A percentile compares a stretch with the other conserved stretches of the same genome.
Conservation (phyloP, 2,113 vertebrate genomes). For the Cromileptes altivelis region DNA sequence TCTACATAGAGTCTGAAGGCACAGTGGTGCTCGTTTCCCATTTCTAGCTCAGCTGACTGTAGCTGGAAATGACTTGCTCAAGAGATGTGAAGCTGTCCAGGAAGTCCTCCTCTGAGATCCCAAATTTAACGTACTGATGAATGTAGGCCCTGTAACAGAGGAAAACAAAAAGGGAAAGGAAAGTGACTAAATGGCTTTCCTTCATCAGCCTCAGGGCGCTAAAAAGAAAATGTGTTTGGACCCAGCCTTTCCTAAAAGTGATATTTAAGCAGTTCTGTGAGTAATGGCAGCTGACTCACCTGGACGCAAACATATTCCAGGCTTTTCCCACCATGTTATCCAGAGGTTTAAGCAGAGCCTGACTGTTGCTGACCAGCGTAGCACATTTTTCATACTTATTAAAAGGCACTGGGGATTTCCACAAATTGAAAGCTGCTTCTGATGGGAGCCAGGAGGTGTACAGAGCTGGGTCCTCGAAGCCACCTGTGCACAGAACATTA, state of each 20-base stretch:
- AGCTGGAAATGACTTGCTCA: constrained; percentile 96
- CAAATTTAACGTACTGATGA: constrained; percentile 94
- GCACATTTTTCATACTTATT: constrained; percentile 95
- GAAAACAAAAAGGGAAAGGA: neutral
- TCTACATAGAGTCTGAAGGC: neutral
- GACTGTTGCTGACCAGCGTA: constrained; percentile 94
- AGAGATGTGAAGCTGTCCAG: constrained; percentile 93
- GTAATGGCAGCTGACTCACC: constrained; percentile 84
- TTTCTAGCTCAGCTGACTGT: constrained; percentile 83
- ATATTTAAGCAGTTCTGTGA: neutral
- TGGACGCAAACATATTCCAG: constrained; percentile 99
- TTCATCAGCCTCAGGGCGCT: neutral
- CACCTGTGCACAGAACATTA: constrained; percentile 78
- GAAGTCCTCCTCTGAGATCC: constrained; percentile 95
- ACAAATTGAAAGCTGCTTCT: constrained; percentile 82
- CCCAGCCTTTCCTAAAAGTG: neutral
- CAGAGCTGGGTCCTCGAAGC: constrained; percentile 89
- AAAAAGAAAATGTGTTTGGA: neutral
- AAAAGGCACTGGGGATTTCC: constrained; percentile 91
- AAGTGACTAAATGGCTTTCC: too few species aligned
- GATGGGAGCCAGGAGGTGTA: constrained; percentile 92
- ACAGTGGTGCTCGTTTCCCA: neutral
- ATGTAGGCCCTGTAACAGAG: constrained; percentile 89
- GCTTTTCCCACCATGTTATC: constrained; percentile 93
- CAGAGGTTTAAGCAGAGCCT: constrained; percentile 91